Base-by-base conservation (phyloP, 1,140 invertebrate genomes). In the Macrosteles quadrilineatus region DNA sequence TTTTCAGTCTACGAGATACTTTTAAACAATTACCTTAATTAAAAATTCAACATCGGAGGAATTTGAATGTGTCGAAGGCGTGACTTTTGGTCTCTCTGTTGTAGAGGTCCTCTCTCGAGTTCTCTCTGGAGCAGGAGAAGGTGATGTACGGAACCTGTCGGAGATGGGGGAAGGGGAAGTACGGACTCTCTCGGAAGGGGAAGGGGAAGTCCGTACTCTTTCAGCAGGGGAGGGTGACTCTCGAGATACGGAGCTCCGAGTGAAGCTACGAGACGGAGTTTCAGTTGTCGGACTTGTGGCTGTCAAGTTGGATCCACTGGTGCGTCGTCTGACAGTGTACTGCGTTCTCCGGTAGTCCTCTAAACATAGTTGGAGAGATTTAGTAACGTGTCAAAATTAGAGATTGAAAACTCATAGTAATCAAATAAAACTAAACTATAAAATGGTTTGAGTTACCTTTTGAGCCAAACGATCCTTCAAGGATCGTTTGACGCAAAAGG, bases 341-440 rank as follows among this genome's bases (percentile, higher is more conserved):
- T 73, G 70, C 6, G 75, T 76, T 36, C 74, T 71, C n/a, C 72
- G 68, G 53, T 73, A 73, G 57, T 76, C 74, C 55, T 75, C 74
- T 71, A 43, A n/a, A 43, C 30, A 57, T 17, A 6, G 45, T 4
- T 2, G 3, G 23, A 23, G 45, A 50, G 45, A 19, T 43, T n/a
- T n/a, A n/a, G n/a, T n/a, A n/a, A n/a, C n/a, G n/a, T n/a, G n/a
- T n/a, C n/a, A n/a, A n/a, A n/a, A n/a, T n/a, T n/a, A n/a, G n/a
- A n/a, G n/a, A n/a, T n/a, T n/a, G n/a, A n/a, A n/a, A n/a, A n/a
- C n/a, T n/a, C n/a, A n/a, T n/a, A n/a, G n/a, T n/a, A n/a, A n/a
- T n/a, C n/a, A n/a, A n/a, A n/a, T n/a, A n/a, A n/a, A n/a, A n/a
- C n/a, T n/a, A n/a, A n/a, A n/a, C n/a, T n/a, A n/a, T n/a, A n/a